Evolutionary conservation across 2,888 invertebrate species (phyloP).

Genomic region (Arctia plantaginis): DNA sequence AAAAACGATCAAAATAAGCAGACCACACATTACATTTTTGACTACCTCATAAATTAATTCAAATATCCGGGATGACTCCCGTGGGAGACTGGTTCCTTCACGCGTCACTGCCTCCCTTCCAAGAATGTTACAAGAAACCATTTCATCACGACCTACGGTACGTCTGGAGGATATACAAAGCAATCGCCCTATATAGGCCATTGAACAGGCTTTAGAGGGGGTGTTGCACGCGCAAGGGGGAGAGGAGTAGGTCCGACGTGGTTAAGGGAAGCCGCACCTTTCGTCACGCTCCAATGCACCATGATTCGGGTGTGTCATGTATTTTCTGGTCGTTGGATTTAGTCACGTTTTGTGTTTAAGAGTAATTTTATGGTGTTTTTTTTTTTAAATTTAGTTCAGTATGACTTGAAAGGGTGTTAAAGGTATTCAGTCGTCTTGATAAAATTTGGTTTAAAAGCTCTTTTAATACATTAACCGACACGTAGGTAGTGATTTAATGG

Average conservation of each 20-base stretch:
- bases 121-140: slow-evolving; percentile 36
- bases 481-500: background rate
- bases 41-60: slow-evolving; percentile 28
- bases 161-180: background rate
- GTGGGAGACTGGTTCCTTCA: slow-evolving; percentile 66
- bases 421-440: background rate
- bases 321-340: slow-evolving; percentile 28
- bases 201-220: slow-evolving; percentile 1
- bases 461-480: background rate
- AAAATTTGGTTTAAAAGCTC: background rate
- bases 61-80: slow-evolving; percentile 47
- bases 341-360: slow-evolving; percentile 21
- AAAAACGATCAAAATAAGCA: background rate
- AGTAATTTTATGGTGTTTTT: slow-evolving; percentile 11
- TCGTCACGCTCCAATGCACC: slow-evolving; percentile 28
- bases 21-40: slow-evolving; percentile 12
- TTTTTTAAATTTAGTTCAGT: slow-evolving; percentile 11
- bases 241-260: slow-evolving; percentile 4
- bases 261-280: slow-evolving; percentile 39
- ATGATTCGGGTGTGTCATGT: slow-evolving; percentile 26
- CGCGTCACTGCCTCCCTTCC: slow-evolving; percentile 48
- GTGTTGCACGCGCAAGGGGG: slow-evolving; percentile 1
- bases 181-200: background rate
- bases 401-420: slow-evolving; percentile 3
- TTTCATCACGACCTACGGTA: slow-evolving; percentile 25